Evolutionary conservation across 2,797 vertebrate species (phyloP).

Genomic region (Sitta carolinensis): DNA sequence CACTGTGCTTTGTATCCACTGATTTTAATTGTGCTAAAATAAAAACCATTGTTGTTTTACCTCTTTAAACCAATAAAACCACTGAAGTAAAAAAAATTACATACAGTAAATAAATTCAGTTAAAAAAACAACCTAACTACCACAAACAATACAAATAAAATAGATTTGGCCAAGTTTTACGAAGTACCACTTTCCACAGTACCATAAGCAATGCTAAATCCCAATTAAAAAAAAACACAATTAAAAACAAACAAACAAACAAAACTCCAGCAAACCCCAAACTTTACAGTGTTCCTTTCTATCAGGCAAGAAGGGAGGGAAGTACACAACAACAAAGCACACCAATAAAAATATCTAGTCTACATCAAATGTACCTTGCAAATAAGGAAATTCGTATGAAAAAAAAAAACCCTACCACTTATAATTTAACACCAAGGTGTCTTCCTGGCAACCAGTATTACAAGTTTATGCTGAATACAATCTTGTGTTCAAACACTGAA

Average conservation of each 20-base stretch:
- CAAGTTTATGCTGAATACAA: constrained; percentile 89
- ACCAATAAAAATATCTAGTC: constrained; percentile 3
- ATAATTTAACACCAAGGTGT: constrained; percentile 36
- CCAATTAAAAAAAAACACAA: not conserved
- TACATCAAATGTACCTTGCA: constrained; percentile 21
- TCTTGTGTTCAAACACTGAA: constrained; percentile 93
- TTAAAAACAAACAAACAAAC: not conserved
- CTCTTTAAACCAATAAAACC: not conserved
- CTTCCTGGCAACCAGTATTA: constrained; percentile 60
- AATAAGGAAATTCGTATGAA: not conserved
- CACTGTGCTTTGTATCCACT: not conserved
- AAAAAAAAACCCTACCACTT: not conserved
- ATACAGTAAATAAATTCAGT: constrained; percentile 18
- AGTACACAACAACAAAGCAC: not conserved
- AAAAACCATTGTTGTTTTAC: not conserved
- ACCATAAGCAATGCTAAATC: constrained; percentile 3
- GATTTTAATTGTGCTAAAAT: not conserved
- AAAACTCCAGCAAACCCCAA: not conserved
- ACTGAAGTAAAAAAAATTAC: not conserved
- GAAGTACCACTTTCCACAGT: not conserved
- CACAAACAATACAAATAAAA: not conserved
- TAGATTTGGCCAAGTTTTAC: constrained; percentile 4
- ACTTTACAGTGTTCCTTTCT: not conserved
- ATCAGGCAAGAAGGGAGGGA: not conserved
- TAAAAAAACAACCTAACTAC: not conserved